Conservation (phyloP, 2,797 vertebrate genomes). For the Prionace glauca region DNA sequence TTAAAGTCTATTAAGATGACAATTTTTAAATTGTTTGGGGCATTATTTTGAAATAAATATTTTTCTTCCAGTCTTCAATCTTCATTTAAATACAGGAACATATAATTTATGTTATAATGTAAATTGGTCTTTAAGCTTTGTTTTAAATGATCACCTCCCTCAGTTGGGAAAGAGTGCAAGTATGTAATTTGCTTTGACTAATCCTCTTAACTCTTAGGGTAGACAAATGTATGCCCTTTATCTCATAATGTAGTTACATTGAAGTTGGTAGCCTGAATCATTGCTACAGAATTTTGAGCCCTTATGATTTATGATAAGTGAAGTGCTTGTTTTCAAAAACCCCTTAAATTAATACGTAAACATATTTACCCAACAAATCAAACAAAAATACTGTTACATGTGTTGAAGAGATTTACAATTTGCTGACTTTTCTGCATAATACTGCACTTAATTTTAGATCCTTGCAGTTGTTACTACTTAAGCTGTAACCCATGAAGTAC, state of each 20-base stretch:
- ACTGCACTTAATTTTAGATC: background rate
- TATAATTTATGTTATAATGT: background rate
- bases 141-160: background rate
- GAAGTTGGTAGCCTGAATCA: background rate
- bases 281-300: background rate
- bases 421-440: background rate
- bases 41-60: constrained; percentile 40
- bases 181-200: background rate
- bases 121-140: constrained; percentile 7
- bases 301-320: background rate
- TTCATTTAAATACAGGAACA: background rate
- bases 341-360: background rate
- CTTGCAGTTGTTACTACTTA: background rate
- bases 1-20: background rate
- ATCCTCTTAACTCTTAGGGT: background rate
- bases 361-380: background rate
- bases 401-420: background rate
- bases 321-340: background rate
- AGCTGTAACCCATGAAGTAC: background rate
- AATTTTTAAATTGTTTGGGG: constrained; percentile 24
- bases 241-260: background rate
- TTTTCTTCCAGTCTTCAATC: background rate
- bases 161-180: background rate
- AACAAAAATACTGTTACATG: background rate
- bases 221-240: background rate